phyloP scores from a whole-genome alignment of 2,797 vertebrate species.

The Salarias fasciatus region DNA sequence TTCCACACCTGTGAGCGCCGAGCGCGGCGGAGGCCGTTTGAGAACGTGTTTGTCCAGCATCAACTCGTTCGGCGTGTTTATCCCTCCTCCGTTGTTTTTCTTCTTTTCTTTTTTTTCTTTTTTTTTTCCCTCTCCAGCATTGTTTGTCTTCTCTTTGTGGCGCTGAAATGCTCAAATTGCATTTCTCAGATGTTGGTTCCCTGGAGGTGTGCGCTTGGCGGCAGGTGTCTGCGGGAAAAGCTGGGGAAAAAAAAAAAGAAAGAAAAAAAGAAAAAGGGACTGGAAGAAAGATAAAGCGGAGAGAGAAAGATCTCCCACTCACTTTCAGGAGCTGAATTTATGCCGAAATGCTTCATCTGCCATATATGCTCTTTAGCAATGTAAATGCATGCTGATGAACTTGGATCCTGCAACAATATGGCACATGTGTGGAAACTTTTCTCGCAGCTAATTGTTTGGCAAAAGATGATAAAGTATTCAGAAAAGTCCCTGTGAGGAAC shows the following conservation, averaged over 20 bases:
- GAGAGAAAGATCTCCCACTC: constrained; percentile 66
- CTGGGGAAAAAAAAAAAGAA: constrained; percentile 1
- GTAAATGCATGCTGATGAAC: constrained; percentile 97
- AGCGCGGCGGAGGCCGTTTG: constrained; percentile 64
- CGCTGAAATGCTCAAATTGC: constrained; percentile 82
- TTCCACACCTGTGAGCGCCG: constrained; percentile 76
- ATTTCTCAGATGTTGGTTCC: constrained; percentile 82
- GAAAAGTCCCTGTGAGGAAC: constrained; percentile 60
- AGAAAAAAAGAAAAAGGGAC: constrained; percentile 49
- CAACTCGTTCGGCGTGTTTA: constrained; percentile 7
- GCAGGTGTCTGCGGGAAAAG: constrained; percentile 81
- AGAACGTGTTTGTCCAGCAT: constrained; percentile 82
- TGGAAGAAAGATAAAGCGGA: constrained; percentile 58
- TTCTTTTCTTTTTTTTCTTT: background rate
- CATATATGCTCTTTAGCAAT: constrained; percentile 95
- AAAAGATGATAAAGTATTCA: constrained; percentile 78
- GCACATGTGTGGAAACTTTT: constrained; percentile 81
- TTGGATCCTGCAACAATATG: constrained; percentile 89
- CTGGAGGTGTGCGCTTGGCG: constrained; percentile 78
- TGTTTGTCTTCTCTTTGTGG: constrained; percentile 85
- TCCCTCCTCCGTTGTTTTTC: too few relatives aligned
- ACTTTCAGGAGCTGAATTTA: constrained; percentile 64
- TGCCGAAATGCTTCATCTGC: constrained; percentile 72
- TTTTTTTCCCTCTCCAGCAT: constrained; percentile 65
- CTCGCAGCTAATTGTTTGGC: constrained; percentile 88